Evolutionary conservation across 2,797 vertebrate species (phyloP), one percentile per base, ranked within the genome.

Genomic region (Sebastes steindachneri): DNA sequence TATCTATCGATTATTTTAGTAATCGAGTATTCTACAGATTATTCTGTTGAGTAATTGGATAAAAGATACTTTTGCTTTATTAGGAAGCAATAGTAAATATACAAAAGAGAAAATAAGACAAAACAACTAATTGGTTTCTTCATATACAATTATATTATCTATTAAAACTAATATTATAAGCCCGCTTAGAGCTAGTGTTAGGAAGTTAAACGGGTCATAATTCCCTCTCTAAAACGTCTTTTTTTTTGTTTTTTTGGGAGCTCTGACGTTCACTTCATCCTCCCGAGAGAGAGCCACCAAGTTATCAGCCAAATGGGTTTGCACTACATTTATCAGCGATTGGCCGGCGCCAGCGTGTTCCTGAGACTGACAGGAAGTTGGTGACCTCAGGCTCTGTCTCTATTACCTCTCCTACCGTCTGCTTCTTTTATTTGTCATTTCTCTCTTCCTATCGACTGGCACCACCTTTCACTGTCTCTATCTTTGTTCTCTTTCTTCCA

Each of bases 221-320:
- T 15, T 41, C 37, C 12, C 37, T 41, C 37, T 15, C 41, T 17
- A 45, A 15, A 57, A 57, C 5, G 12, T 26, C 5, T 7, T 11
- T 6, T 17, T 29, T 59, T 45, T 12, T 28, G 6, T 23, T 23
- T 73, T 19, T 7, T 26, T 9, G 1, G 25, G 29, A 21, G 53
- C 17, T 25, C 14, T 26, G 11, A 35, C 3, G 6, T 12, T 35
- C 28, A 4, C 8, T 14, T 51, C 19, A 51, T 51, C 8, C 48
- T 51, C 48, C 2, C 6, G 1, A 3, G 29, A 54, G 35, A 68
- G 17, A 64, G n/a, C 25, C 69, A 23, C 31, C 54, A 4, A 67
- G 7, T 68, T 77, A 75, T 83, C 72, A 83, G 80, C 5, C 55
- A 69, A 57, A 71, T 71, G 48, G 45, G 0, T 68, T 75, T 63